Evolutionary conservation across 2,113 vertebrate species (phyloP), one percentile per base, ranked within the genome.

Genomic region (Pseudorhombus dupliciocellatus): DNA sequence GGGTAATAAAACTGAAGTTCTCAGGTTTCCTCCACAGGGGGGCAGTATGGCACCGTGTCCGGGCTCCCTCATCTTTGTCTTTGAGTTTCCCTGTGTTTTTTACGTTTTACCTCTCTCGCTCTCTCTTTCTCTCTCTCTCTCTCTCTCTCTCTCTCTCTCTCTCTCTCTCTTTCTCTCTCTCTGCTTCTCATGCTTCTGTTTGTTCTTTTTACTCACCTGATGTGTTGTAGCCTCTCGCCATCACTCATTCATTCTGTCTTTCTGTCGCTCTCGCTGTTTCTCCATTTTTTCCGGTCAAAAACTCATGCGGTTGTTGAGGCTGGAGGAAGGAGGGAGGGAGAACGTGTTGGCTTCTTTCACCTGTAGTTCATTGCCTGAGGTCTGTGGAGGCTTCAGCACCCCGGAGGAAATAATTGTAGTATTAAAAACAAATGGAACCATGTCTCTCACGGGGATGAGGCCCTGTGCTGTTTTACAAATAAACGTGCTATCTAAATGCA

Each of bases 41-140:
- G 91, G 88, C 91, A 92, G 83, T 93, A 83, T 88, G 78, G 66
- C 44, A 14, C 74, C 65, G 12, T 70, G 37, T 54, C 59, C 67
- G 8, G 3, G 15, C 34, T 9, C 14, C 28, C 21, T 28, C 25
- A 52, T 55, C 56, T 75, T 77, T 54, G 16, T 54, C 26, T 72
- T 61, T 57, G 44, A 16, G 15, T 26, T 74, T 48, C 18, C 59
- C 56, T 56, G 12, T 54, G 15, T 84, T 70, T 30, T 26, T 67
- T 44, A 68, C 44, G 65, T 25, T 50, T 54, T 44, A 3, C 12
- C 34, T 12, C 34, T 37, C 34, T 37, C 34, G 8, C 31, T 34
- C 31, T 11, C 24, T 51, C 65, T 53, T 18, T 70, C 5, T 37
- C 22, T 56, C 55, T 54, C 40, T 70, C 26, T n/a, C 34, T 12